Evolutionary conservation across 2,888 invertebrate species (phyloP).

Genomic region (Sicus ferrugineus): DNA sequence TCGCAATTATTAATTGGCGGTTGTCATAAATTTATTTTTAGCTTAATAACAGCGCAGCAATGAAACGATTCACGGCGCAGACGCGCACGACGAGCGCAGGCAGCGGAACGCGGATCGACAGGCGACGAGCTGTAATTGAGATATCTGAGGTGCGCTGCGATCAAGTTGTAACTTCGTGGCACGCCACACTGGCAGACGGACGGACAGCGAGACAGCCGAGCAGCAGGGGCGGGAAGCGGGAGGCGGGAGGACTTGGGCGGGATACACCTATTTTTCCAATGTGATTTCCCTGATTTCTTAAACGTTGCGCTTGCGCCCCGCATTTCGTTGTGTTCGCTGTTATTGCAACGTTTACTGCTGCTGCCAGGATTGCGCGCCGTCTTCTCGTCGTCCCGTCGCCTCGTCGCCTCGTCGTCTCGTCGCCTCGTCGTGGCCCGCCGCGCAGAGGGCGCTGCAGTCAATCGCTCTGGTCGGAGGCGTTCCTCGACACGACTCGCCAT

Average conservation of each 20-base stretch:
- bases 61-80: constrained; percentile 24
- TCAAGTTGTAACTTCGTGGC: constrained; percentile 49
- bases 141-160: constrained; percentile 51
- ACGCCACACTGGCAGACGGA: constrained; percentile 34
- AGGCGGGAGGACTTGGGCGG: constrained; percentile 43
- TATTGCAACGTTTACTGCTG: constrained; percentile 50
- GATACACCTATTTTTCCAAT: constrained; percentile 41
- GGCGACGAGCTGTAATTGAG: constrained; percentile 49
- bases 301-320: constrained; percentile 44
- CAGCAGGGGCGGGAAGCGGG: not conserved
- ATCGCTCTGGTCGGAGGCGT: constrained; percentile 55
- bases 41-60: constrained; percentile 41
- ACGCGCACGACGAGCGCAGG: constrained; percentile 6
- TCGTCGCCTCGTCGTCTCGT: too few relatives aligned
- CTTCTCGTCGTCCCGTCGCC: too few relatives aligned
- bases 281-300: constrained; percentile 33
- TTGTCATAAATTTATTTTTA: constrained; percentile 52
- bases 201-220: not conserved
- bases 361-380: constrained; percentile 33
- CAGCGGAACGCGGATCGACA: not conserved
- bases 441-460: constrained; percentile 43
- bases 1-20: constrained; percentile 50
- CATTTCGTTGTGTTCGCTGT: constrained; percentile 27
- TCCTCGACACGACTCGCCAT: constrained; percentile 61
- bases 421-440: constrained; percentile 39